Evolutionary conservation across 1,140 invertebrate species (phyloP).

Genomic region (Euwallacea similis): DNA sequence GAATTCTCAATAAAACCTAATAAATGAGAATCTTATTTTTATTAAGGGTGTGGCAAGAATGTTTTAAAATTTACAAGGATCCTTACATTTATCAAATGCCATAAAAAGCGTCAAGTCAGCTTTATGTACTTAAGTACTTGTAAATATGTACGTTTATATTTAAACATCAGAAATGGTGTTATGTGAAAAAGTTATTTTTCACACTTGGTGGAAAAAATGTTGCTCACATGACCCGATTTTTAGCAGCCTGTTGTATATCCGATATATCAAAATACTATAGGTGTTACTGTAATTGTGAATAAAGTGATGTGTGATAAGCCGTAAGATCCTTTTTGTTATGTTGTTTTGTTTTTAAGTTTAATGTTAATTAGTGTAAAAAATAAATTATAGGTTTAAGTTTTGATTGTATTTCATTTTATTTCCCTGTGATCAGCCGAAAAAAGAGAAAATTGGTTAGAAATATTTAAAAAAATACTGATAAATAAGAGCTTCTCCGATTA

Average conservation of each 20-base stretch:
- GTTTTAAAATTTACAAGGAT: too few relatives aligned
- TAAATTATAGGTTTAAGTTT: conserved; percentile 20
- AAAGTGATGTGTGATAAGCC: conserved; percentile 37
- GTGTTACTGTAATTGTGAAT: conserved; percentile 37
- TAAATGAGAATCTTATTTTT: too few relatives aligned
- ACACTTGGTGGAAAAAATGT: background rate
- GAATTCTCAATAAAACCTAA: too few relatives aligned
- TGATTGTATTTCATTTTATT: background rate
- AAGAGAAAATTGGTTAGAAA: too few relatives aligned
- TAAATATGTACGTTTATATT: conserved; percentile 1
- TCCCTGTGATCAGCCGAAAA: too few relatives aligned
- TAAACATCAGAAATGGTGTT: background rate
- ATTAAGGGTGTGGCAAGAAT: too few relatives aligned
- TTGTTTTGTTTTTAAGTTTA: conserved; percentile 31
- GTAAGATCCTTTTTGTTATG: conserved; percentile 37
- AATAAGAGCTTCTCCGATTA: too few relatives aligned
- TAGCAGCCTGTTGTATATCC: conserved; percentile 1
- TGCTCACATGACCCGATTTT: background rate
- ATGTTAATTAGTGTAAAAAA: conserved; percentile 23
- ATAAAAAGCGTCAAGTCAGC: background rate
- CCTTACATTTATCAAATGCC: background rate
- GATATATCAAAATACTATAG: conserved; percentile 31
- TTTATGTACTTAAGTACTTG: conserved; percentile 1
- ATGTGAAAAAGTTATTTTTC: too few relatives aligned
- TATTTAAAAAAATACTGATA: too few relatives aligned